These are phyloP conservation scores for Portunus trituberculatus DNA, from an alignment of 1,140 invertebrate genomes.

Conservation along the genomic window DNA sequence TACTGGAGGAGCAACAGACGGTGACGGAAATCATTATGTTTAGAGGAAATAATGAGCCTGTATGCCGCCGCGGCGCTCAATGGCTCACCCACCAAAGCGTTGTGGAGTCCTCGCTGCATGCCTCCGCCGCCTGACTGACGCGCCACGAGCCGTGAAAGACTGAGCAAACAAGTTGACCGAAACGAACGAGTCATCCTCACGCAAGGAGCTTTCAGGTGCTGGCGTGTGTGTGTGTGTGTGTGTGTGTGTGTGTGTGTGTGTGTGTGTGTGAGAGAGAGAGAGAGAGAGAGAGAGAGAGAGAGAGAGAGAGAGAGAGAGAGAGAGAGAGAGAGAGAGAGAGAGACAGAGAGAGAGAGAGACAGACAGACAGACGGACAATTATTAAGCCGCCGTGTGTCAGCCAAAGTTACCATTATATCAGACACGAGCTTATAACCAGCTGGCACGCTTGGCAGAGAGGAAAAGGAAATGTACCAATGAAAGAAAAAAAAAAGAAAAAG, in stretches of 20 bases:
- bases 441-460: background rate
- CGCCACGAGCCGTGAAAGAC: no score
- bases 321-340: background rate
- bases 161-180: no score
- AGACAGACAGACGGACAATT: background rate
- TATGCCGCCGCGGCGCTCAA: no score
- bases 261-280: background rate
- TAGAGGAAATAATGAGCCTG: background rate
- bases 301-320: conserved; percentile 31
- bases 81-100: no score
- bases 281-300: background rate
- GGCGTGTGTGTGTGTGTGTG: no score
- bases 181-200: no score
- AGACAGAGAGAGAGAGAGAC: conserved; percentile 2
- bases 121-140: no score
- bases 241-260: no score
- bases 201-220: no score
- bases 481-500: background rate
- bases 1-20: background rate
- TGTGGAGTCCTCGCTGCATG: no score
- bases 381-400: background rate
- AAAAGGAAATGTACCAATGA: background rate
- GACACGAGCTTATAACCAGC: background rate
- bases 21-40: background rate
- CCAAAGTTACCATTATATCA: conserved; percentile 1